Conservation (phyloP, 2,888 invertebrate genomes). For the Xanthia togata region DNA sequence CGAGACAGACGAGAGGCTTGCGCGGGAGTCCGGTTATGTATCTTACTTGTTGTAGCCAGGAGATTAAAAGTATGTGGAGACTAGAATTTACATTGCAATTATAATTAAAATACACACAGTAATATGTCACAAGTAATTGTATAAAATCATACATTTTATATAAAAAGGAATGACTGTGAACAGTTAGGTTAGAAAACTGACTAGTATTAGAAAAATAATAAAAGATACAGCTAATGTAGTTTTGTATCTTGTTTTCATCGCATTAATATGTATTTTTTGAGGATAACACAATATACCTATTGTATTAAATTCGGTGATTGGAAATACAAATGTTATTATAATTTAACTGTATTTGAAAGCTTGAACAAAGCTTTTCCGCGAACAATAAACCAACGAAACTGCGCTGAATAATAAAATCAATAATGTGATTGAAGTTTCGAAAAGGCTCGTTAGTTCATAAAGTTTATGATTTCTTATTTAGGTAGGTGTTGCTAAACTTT, state of each 20-base stretch:
- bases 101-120: constrained; percentile 66
- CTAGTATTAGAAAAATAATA: constrained; percentile 5
- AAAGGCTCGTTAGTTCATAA: constrained; percentile 10
- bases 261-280: background rate
- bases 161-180: constrained; percentile 3
- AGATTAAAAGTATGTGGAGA: constrained; percentile 80
- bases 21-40: constrained; percentile 88
- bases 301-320: background rate
- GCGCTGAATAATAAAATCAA: background rate
- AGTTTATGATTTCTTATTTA: constrained; percentile 14
- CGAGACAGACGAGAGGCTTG: constrained; percentile 81
- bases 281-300: background rate
- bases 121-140: constrained; percentile 59
- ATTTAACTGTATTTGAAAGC: constrained; percentile 5
- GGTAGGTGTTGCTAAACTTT: constrained; percentile 22
- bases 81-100: constrained; percentile 74
- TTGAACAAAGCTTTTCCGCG: background rate
- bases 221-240: background rate
- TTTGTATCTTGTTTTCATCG: constrained; percentile 10
- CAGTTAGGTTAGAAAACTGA: background rate
- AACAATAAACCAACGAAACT: background rate
- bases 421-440: constrained; percentile 3
- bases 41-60: constrained; percentile 80
- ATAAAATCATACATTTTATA: constrained; percentile 22
- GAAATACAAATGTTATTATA: background rate